Evolutionary conservation across 2,797 vertebrate genomes (phyloP).

Genomic region (Choloepus didactylus): DNA sequence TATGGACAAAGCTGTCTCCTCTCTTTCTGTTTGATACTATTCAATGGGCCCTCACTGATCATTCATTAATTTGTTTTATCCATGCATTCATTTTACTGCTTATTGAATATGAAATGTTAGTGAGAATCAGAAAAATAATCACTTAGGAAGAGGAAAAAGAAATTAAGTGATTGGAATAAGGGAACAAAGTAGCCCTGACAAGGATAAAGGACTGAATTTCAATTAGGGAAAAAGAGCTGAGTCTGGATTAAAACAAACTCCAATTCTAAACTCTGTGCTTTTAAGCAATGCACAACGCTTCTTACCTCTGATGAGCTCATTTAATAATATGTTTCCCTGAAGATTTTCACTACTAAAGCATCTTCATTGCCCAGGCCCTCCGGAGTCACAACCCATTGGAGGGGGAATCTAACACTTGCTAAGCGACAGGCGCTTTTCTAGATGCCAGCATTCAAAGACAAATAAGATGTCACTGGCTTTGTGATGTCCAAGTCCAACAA

Average conservation of each 20-base stretch:
- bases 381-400: background rate
- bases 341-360: slow-evolving; percentile 33
- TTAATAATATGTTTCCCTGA: background rate
- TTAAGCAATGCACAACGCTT: background rate
- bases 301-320: background rate
- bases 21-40: background rate
- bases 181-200: background rate
- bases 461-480: background rate
- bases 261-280: background rate
- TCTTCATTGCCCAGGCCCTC: background rate
- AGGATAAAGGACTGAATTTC: slow-evolving; percentile 27
- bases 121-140: background rate
- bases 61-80: background rate
- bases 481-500: background rate
- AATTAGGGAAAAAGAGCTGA: background rate
- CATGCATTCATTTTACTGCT: background rate
- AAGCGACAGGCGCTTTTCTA: background rate
- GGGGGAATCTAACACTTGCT: background rate
- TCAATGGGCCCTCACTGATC: background rate
- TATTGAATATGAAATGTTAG: background rate
- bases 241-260: background rate
- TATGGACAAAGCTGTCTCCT: background rate
- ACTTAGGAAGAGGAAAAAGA: background rate
- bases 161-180: background rate
- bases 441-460: background rate